Conservation (phyloP, 2,113 vertebrate genomes). For the Brachyistius frenatus region DNA sequence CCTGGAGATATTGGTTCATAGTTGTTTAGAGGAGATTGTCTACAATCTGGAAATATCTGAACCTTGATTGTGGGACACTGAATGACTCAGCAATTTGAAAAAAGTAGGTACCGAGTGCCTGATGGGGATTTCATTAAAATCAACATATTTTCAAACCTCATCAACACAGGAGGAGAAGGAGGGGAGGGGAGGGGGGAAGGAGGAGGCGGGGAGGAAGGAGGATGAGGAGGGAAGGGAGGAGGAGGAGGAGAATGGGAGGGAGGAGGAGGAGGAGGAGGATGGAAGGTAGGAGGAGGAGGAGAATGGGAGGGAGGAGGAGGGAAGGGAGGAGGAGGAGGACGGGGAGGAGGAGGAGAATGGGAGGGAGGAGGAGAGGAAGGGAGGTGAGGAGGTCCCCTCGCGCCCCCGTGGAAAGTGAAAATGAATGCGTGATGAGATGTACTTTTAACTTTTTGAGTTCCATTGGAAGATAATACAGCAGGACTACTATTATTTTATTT, state of each 20-base stretch:
- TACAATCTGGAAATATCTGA: too few relatives aligned
- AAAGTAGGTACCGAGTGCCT: too few relatives aligned
- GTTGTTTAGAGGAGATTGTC: too few relatives aligned
- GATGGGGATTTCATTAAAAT: too few relatives aligned
- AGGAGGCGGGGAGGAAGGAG: background rate
- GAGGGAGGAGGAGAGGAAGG: fast-evolving
- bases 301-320: background rate
- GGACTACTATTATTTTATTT: background rate
- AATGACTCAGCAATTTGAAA: too few relatives aligned
- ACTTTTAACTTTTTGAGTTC: too few relatives aligned
- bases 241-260: background rate
- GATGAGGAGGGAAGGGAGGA: background rate
- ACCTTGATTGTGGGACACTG: too few relatives aligned
- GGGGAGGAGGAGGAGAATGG: background rate
- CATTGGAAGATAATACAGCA: constrained; percentile 2
- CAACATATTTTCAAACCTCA: too few relatives aligned
- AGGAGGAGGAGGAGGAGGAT: background rate
- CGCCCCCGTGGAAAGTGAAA: too few relatives aligned
- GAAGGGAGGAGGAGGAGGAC: background rate
- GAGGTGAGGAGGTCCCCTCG: background rate
- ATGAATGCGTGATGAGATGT: too few relatives aligned
- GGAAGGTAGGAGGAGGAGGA: background rate
- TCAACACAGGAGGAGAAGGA: background rate
- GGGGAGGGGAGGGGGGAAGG: background rate
- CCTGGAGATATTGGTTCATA: too few relatives aligned